Percentiles rank a stretch among this genome's conserved stretches.
Evolutionary conservation across 2,888 invertebrate species (phyloP).

Genomic region (Zele albiditarsus): DNA sequence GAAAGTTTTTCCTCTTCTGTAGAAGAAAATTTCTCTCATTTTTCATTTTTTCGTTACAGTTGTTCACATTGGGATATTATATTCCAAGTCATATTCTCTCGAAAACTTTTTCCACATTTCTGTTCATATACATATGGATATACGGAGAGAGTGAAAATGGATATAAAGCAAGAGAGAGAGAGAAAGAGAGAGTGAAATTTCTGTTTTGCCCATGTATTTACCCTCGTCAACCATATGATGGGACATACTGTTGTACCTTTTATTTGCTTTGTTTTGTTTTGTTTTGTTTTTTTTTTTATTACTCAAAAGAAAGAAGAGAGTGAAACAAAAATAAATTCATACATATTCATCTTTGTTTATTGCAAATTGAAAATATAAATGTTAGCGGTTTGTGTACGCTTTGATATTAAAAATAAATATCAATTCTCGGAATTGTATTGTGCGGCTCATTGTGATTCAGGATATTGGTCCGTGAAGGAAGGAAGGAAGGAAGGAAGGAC

Average conservation of each 20-base stretch:
- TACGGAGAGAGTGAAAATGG: background rate
- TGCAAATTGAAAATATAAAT: constrained; percentile 5
- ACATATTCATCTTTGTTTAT: constrained; percentile 17
- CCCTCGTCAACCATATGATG: constrained; percentile 12
- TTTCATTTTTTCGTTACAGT: constrained; percentile 63
- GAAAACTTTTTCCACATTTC: background rate
- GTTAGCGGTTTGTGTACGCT: background rate
- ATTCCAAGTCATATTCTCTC: constrained; percentile 35
- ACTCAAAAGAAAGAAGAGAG: background rate
- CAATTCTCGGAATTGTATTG: constrained; percentile 52
- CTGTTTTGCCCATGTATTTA: constrained; percentile 23
- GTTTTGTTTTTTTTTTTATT: constrained; percentile 5
- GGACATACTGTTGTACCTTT: constrained; percentile 18
- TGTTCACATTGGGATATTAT: constrained; percentile 5
- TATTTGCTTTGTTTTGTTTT: background rate
- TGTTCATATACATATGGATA: background rate
- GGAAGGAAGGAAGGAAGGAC: constrained; percentile 63
- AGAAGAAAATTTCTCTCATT: constrained; percentile 60
- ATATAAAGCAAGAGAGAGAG: constrained; percentile 32
- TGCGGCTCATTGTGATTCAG: constrained; percentile 67
- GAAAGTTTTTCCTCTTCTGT: constrained; percentile 51
- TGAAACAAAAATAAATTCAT: background rate
- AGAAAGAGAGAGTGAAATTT: constrained; percentile 41
- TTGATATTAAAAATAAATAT: constrained; percentile 56
- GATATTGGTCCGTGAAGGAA: constrained; percentile 66